Base-by-base conservation (phyloP, 2,888 invertebrate species). In the Scaptomyza parva region DNA sequence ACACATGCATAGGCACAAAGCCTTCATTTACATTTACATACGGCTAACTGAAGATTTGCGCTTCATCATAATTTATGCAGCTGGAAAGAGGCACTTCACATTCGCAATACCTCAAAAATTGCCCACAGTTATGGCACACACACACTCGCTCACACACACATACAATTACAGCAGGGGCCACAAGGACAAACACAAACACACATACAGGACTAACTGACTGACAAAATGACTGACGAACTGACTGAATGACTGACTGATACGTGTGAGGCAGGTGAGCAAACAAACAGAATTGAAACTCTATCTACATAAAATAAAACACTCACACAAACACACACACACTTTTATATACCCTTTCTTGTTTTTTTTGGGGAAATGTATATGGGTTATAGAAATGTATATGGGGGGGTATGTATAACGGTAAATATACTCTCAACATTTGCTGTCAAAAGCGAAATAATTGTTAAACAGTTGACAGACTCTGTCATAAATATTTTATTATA, bases 51-150 rank as follows among this genome's bases (percentile, higher is more conserved):
- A 84, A 84, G 84, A 84, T 85, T 84, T 84, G 83, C 83, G 80
- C 73, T 73, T 73, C 84, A 81, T 86, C 85, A 85, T 86, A 87
- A 87, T 86, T 86, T 87, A 86, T 86, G 84, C 84, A 80, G 65
- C 78, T 61, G 51, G 78, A 64, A 60, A 63, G 69, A 73, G 68
- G 61, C 72, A 73, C 82, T 84, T 84, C 52, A 44, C 81, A 84
- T 81, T 70, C 72, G 76, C 76, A 71, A 72, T 75, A 69, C 83
- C 83, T 85, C 85, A 83, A 81, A 84, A 85, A 84, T 85, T 79
- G 81, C 81, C 85, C 81, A 78, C 83, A 83, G 71, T 72, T 78
- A 76, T 83, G 84, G 37, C 60, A 54, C 58, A 63, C 66, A 33
- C 61, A 47, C 26, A 51, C 47, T 6, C 1, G 6, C 24, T 6